phyloP scores from a whole-genome alignment of 2,888 invertebrate species.

The Oegoconia quadripuncta region DNA sequence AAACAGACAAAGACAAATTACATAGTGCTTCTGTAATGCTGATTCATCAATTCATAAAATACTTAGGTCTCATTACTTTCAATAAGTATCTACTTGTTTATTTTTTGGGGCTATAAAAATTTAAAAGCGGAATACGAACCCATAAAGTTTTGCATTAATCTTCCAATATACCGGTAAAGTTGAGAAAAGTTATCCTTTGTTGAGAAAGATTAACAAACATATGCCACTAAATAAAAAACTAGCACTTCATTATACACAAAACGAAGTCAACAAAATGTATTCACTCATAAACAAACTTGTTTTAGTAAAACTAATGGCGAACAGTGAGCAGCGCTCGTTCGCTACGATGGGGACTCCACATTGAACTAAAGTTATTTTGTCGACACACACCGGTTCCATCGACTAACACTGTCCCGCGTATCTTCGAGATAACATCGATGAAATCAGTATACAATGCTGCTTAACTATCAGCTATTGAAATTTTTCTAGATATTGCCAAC shows the following conservation, averaged over 20 bases:
- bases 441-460: conserved; percentile 40
- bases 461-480: conserved; percentile 10
- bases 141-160: too few relatives aligned
- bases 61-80: too few relatives aligned
- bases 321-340: conserved; percentile 35
- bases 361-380: conserved; percentile 66
- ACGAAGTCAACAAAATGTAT: conserved; percentile 21
- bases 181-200: too few relatives aligned
- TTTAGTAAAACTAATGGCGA: conserved; percentile 13
- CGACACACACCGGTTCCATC: conserved; percentile 35
- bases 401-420: conserved; percentile 22
- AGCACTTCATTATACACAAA: not conserved
- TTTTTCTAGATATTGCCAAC: not conserved
- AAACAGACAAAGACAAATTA: too few relatives aligned
- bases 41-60: too few relatives aligned
- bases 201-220: too few relatives aligned
- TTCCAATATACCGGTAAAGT: too few relatives aligned
- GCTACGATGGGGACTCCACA: conserved; percentile 46
- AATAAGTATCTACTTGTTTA: too few relatives aligned
- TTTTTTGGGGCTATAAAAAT: too few relatives aligned
- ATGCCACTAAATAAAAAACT: not conserved
- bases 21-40: too few relatives aligned
- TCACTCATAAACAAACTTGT: conserved; percentile 11
- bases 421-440: conserved; percentile 30
- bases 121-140: too few relatives aligned